These are phyloP conservation scores for Teinopalpus imperialis DNA, from an alignment of 2,888 invertebrate genomes.

Conservation along the genomic window DNA sequence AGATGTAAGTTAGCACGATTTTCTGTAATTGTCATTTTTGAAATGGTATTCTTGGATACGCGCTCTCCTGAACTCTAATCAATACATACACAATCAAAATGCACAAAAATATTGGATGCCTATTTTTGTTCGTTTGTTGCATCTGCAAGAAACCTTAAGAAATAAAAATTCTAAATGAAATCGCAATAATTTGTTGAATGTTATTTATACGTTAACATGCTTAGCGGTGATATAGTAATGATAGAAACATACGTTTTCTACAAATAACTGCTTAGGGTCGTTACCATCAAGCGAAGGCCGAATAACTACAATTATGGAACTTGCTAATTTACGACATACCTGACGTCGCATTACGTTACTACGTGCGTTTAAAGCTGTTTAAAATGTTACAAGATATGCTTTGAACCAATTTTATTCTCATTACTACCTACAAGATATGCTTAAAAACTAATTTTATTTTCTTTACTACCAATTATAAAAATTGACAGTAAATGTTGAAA, in stretches of 20 bases:
- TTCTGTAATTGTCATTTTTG: too few species aligned
- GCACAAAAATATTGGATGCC: too few species aligned
- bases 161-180: too few species aligned
- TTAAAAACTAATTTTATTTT: slow-evolving; percentile 41
- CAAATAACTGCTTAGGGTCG: slow-evolving; percentile 31
- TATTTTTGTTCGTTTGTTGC: too few species aligned
- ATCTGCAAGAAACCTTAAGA: too few species aligned
- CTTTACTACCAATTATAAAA: slow-evolving; percentile 54
- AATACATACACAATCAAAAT: too few species aligned
- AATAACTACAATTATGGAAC: slow-evolving; percentile 30
- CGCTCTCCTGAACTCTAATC: too few species aligned
- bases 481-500: slow-evolving; percentile 47
- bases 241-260: slow-evolving; percentile 28
- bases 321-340: slow-evolving; percentile 33
- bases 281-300: slow-evolving; percentile 62
- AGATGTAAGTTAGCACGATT: too few species aligned
- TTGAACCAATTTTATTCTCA: slow-evolving; percentile 41
- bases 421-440: slow-evolving; percentile 37
- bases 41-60: too few species aligned
- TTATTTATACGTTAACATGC: too few species aligned
- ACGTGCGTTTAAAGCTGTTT: slow-evolving; percentile 47
- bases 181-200: too few species aligned
- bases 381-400: slow-evolving; percentile 33
- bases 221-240: slow-evolving; percentile 7
- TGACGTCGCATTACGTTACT: slow-evolving; percentile 40